Base-by-base conservation (phyloP, 2,888 invertebrate species). In the Cecidostiba fungosa region DNA sequence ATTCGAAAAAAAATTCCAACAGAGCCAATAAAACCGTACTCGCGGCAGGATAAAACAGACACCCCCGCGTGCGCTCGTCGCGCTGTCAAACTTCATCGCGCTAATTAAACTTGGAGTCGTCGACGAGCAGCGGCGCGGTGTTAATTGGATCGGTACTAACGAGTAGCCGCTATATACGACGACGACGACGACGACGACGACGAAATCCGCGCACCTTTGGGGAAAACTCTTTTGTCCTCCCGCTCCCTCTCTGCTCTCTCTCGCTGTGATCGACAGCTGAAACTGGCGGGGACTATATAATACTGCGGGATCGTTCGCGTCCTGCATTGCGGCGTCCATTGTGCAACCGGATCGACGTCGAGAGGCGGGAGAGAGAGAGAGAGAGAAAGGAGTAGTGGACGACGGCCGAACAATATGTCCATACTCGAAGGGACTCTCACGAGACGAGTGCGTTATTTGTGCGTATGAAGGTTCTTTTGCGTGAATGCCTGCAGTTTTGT, bases 211-310 rank as follows among this genome's bases (percentile, higher is more conserved):
- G 43, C 26, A 16, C 12, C 50, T 5, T 62, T 29, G 23, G 73
- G 10, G 12, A n/a, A 39, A 12, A 39, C 16, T 72, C 4, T n/a
- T 32, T 39, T 26, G 39, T n/a, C 23, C 23, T 47, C 0, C 26
- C 23, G 10, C n/a, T 16, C n/a, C 1, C 8, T n/a, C 39, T 2
- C 14, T 12, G 32, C 1, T 14, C 50, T 50, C 47, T 47, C 16
- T 16, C 77, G 77, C 83, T 85, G 86, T 86, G 90, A 90, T 90
- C 88, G 90, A 90, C 90, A 90, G 90, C 81, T 88, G 78, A 87
- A 88, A 90, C 89, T 89, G 89, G 88, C 84, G 26, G 82, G 79
- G 72, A 77, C 83, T 66, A 19, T 12, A 78, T 86, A 3, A 6
- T 36, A 36, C 32, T 43, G 12, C 54, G 70, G 73, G 85, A 89